These are phyloP conservation scores for Troides aeacus DNA, from an alignment of 2,888 invertebrate species.

Conservation along the genomic window DNA sequence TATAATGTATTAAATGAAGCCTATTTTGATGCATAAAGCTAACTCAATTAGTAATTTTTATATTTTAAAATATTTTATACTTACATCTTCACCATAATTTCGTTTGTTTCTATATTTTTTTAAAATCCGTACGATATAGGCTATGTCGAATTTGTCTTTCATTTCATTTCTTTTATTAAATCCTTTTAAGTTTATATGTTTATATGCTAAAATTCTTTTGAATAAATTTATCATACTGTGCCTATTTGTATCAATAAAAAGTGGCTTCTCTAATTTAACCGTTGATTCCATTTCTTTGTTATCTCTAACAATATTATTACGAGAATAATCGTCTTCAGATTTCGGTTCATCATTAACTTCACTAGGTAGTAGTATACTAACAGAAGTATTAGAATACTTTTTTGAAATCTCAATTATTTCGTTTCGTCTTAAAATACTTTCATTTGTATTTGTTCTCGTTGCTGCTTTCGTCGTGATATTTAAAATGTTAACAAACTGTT, in stretches of 20 bases:
- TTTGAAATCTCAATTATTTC: constrained; percentile 1
- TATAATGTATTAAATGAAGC: too few species aligned
- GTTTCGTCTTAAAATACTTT: constrained; percentile 4
- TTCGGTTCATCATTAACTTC: neutral
- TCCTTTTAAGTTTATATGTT: constrained; percentile 5
- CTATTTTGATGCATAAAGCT: neutral
- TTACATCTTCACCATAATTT: constrained; percentile 1
- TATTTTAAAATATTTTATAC: neutral
- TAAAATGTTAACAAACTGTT: constrained; percentile 2
- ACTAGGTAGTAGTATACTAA: neutral
- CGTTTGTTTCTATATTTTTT: neutral
- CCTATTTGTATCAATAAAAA: constrained; percentile 3
- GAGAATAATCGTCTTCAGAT: neutral
- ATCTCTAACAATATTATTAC: neutral
- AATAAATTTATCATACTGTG: constrained; percentile 15
- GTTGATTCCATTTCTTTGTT: neutral
- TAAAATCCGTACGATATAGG: constrained; percentile 1
- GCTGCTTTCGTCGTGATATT: neutral
- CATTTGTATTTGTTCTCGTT: neutral
- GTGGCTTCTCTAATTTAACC: neutral
- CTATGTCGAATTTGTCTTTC: constrained; percentile 3
- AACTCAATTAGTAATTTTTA: neutral
- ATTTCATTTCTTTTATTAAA: neutral
- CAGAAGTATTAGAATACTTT: constrained; percentile 5
- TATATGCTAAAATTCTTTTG: constrained; percentile 14